Percentiles rank a stretch among this genome's conserved stretches.
phyloP scores from a whole-genome alignment of 2,888 invertebrate species.

The Macropis europaea region DNA sequence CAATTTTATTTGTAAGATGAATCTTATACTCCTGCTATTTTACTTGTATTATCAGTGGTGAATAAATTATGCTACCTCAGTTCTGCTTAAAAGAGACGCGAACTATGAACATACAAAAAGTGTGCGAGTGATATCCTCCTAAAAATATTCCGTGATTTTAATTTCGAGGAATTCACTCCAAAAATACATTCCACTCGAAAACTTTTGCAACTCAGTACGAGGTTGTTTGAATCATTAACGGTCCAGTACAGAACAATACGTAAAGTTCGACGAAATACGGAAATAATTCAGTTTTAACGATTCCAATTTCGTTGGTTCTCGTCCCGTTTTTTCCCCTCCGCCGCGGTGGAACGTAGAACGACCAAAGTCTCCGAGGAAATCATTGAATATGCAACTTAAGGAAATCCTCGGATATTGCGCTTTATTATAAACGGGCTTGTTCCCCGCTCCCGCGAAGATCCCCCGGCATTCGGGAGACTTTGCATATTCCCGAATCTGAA shows the following conservation, averaged over 20 bases:
- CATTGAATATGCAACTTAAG: constrained; percentile 87
- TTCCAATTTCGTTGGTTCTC: constrained; percentile 67
- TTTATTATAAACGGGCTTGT: constrained; percentile 77
- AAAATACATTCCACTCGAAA: no score
- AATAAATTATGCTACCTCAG: no score
- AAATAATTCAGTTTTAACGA: constrained; percentile 68
- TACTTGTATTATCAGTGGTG: no score
- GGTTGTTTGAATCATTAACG: no score
- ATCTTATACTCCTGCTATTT: no score
- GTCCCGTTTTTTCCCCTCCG: constrained; percentile 26
- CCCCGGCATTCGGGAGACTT: constrained; percentile 63
- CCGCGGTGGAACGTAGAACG: constrained; percentile 47
- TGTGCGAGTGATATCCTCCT: no score
- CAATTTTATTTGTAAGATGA: no score
- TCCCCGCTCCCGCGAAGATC: constrained; percentile 41
- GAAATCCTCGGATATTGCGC: constrained; percentile 79
- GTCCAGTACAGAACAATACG: constrained; percentile 18
- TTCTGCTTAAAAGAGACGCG: no score
- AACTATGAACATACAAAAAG: no score
- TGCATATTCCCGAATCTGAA: constrained; percentile 78
- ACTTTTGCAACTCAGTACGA: no score
- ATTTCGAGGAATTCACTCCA: no score
- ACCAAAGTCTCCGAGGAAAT: constrained; percentile 86
- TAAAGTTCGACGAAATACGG: constrained; percentile 26
- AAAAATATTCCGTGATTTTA: no score